Percentiles rank a stretch among this genome's conserved stretches.
phyloP scores from a whole-genome alignment of 2,113 vertebrate genomes.

The Girardinichthys multiradiatus region DNA sequence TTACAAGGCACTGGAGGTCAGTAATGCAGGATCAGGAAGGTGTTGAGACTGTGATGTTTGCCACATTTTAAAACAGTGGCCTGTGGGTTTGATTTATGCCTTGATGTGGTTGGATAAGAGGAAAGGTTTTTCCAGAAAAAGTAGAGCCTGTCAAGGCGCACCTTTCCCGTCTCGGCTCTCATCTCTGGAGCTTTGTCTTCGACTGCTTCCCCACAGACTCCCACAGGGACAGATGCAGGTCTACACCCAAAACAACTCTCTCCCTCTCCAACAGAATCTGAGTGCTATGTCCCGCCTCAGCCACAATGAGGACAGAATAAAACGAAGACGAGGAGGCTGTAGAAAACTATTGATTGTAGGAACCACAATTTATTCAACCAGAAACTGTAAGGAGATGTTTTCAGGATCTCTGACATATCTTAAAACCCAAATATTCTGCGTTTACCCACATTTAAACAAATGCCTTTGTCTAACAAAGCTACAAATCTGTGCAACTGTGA shows the following conservation, averaged over 20 bases:
- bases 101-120: constrained; percentile 17
- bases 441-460: constrained; percentile 2
- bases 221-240: constrained; percentile 60
- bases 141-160: neutral
- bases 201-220: constrained; percentile 57
- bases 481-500: constrained; percentile 15
- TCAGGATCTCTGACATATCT: neutral
- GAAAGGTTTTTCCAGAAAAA: constrained; percentile 6
- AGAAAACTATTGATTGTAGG: constrained; percentile 5
- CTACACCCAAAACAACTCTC: constrained; percentile 57
- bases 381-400: neutral
- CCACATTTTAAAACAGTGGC: neutral
- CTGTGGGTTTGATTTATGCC: neutral
- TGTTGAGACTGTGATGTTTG: neutral
- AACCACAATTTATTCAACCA: neutral
- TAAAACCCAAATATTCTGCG: neutral
- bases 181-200: constrained; percentile 68
- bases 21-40: neutral
- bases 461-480: neutral
- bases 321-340: neutral
- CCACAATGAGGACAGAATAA: constrained; percentile 21
- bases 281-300: constrained; percentile 33
- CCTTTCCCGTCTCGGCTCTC: constrained; percentile 59
- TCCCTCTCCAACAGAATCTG: constrained; percentile 40
- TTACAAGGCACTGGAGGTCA: too few relatives aligned